Evolutionary conservation across 2,113 vertebrate genomes (phyloP).

Genomic region (Pangasianodon hypophthalmus): DNA sequence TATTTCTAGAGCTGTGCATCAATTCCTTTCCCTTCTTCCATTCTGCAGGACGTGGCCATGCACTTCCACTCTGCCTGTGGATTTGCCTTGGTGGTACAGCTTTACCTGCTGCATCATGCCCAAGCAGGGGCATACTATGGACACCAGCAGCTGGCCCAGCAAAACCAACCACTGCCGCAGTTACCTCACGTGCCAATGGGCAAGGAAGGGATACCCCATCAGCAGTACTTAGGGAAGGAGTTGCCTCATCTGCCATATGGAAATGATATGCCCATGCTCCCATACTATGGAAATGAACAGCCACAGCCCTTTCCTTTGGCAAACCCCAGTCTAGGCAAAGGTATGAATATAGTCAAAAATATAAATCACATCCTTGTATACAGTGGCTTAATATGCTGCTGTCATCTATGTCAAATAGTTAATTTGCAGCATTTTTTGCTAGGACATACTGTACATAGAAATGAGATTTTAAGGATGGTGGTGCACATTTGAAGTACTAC

Average conservation of each 20-base stretch:
- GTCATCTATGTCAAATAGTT: background rate
- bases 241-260: slow-evolving; percentile 77
- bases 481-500: background rate
- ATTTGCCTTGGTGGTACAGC: slow-evolving; percentile 71
- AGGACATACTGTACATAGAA: background rate
- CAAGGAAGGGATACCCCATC: slow-evolving; percentile 83
- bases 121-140: slow-evolving; percentile 88
- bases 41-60: slow-evolving; percentile 66
- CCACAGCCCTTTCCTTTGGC: slow-evolving; percentile 81
- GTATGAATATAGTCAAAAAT: slow-evolving; percentile 64
- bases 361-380: background rate
- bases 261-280: slow-evolving; percentile 83
- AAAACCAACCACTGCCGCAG: slow-evolving; percentile 87
- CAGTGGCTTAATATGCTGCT: background rate
- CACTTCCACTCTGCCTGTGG: slow-evolving; percentile 66
- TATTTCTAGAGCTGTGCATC: background rate
- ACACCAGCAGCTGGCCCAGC: slow-evolving; percentile 84
- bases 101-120: slow-evolving; percentile 69
- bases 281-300: slow-evolving; percentile 87
- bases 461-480: background rate
- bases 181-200: slow-evolving; percentile 81
- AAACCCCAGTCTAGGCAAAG: slow-evolving; percentile 86
- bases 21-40: slow-evolving; percentile 7
- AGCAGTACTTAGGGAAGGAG: slow-evolving; percentile 86
- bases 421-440: background rate